A percentile compares a stretch with the other conserved stretches of the same genome.
Conservation (phyloP, 2,888 invertebrate genomes). For the Lycocerus yunnanus region DNA sequence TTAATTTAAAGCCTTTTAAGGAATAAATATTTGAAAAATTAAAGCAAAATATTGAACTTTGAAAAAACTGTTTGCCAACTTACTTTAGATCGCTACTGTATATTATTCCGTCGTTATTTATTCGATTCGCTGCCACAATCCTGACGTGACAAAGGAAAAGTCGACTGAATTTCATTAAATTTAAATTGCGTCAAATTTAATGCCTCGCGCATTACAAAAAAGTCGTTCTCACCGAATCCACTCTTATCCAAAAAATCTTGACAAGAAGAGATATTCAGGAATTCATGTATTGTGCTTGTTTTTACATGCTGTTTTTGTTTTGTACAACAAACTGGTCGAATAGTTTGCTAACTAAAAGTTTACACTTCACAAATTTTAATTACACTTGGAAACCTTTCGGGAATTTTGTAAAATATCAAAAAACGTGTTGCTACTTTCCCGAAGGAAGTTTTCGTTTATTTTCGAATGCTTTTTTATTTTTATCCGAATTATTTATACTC, state of each 20-base stretch:
- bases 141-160: slow-evolving; percentile 27
- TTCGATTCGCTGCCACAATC: slow-evolving; percentile 22
- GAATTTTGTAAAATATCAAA: not conserved
- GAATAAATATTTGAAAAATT: no score
- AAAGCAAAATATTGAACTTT: no score
- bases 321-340: not conserved
- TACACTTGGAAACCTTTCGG: no score
- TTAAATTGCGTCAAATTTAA: slow-evolving; percentile 47
- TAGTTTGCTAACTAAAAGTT: not conserved
- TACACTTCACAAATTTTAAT: not conserved
- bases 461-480: not conserved
- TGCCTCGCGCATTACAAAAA: slow-evolving; percentile 40
- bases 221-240: slow-evolving; percentile 31
- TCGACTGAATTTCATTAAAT: slow-evolving; percentile 42
- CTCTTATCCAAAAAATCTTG: slow-evolving; percentile 24
- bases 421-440: not conserved
- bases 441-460: not conserved
- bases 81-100: no score
- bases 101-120: slow-evolving; percentile 23
- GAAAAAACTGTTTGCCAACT: no score
- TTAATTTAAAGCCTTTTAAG: no score
- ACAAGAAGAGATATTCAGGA: slow-evolving; percentile 24
- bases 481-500: not conserved
- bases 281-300: slow-evolving; percentile 25
- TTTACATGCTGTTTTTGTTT: not conserved